Evolutionary conservation across 2,113 vertebrate species (phyloP).

Genomic region (Zosterops borbonicus): DNA sequence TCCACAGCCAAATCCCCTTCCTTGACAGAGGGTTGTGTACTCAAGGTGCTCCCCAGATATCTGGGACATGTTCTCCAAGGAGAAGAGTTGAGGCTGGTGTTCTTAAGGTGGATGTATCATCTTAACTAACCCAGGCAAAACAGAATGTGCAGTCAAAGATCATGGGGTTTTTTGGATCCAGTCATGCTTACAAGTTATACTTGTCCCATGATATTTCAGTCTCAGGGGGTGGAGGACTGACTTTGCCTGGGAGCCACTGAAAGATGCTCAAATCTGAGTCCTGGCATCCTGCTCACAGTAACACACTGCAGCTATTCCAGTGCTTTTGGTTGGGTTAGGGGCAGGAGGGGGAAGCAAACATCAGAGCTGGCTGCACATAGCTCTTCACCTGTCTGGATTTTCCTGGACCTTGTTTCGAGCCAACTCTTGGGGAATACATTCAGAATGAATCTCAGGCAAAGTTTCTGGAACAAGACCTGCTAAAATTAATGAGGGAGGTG

Average conservation of each 20-base stretch:
- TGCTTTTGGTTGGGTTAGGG: not conserved
- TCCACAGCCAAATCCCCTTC: not conserved
- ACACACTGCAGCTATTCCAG: not conserved
- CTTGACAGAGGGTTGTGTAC: accelerated
- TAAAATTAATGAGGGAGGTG: not conserved
- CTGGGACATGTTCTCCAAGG: not conserved
- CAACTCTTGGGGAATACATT: not conserved
- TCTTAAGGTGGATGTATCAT: not conserved
- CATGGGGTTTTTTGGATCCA: not conserved
- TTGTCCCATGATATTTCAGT: not conserved
- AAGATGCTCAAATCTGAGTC: not conserved
- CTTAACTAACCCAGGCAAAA: not conserved
- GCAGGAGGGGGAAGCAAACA: not conserved
- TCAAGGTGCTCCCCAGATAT: not conserved
- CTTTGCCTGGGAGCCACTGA: not conserved
- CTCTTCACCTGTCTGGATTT: not conserved
- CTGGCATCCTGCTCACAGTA: not conserved
- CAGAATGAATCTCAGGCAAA: not conserved
- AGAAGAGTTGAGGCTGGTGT: not conserved
- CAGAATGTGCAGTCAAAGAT: not conserved
- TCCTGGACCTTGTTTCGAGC: not conserved
- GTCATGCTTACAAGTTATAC: not conserved
- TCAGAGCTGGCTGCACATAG: not conserved
- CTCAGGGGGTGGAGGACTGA: not conserved
- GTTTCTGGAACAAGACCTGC: not conserved